Base-by-base conservation (phyloP, 1,140 invertebrate genomes). In the Drosophila insularis region DNA sequence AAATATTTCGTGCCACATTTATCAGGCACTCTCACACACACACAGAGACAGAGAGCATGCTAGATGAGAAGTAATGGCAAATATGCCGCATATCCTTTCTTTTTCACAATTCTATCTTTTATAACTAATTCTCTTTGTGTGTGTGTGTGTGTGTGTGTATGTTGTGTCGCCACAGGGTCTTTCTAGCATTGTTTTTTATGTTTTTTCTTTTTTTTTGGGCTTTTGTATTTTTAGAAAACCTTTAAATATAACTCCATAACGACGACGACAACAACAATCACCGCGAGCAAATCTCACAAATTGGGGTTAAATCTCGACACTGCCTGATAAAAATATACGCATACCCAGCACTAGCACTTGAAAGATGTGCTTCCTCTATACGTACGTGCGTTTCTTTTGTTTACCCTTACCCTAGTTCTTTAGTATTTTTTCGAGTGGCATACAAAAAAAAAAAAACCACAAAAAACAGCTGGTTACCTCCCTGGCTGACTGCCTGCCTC, bases 1-100 rank as follows among this genome's bases (percentile, higher is more conserved):
- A 90, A 90, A 90, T 90, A 87, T 90, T 90, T 90, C 80, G 82
- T 89, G 87, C 74, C 87, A 90, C 87, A 87, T 90, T 85, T 85
- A 89, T 87, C 84, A 89, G 78, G 87, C 74, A 70, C 67, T 56
- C 46, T 56, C 43, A 77, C 40, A 39, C 46, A 39, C 63, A 66
- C 27, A 37, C 40, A 35, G 21, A 7, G 39, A 50, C 13, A 19
- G 58, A 37, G 23, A 27, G 43, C 19, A 50, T 50, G 10, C 17
- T 54, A 62, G 69, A 39, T 50, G 63, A 43, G 56, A 71, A 66
- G 50, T 74, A 81, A 84, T 84, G 81, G 78, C 74, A 78, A 86
- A 87, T 76, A 76, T 78, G 75, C 82, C 68, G 81, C 79, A 87
- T 87, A 87, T 87, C 82, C 78, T 77, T 81, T 65, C 35, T 75